Conservation (phyloP, 1,140 invertebrate genomes). For the Lepidurus couesii region DNA sequence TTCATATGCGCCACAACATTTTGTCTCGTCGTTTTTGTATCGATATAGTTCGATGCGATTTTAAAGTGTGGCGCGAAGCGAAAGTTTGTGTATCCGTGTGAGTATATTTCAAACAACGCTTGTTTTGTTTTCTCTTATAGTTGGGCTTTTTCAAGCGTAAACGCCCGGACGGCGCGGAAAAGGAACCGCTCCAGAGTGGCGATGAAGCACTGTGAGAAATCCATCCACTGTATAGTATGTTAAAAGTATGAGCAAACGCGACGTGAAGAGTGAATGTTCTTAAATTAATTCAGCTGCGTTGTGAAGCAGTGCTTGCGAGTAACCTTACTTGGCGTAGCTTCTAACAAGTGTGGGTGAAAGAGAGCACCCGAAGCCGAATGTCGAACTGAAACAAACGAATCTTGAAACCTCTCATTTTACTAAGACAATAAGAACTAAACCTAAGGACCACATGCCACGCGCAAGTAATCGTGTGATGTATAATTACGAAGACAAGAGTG, state of each 20-base stretch:
- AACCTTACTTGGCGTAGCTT: slow-evolving; percentile 11
- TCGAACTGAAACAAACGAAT: neutral
- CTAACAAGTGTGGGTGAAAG: neutral
- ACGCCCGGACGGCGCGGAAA: slow-evolving; percentile 60
- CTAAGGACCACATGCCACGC: neutral
- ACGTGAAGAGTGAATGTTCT: neutral
- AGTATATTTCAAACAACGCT: slow-evolving; percentile 28
- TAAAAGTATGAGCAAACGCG: neutral
- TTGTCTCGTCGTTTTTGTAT: neutral
- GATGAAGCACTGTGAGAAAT: slow-evolving; percentile 40
- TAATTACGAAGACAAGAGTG: neutral
- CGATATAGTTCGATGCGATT: slow-evolving; percentile 24
- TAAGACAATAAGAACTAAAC: neutral
- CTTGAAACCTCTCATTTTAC: neutral
- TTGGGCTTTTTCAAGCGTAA: slow-evolving; percentile 90
- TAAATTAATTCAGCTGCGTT: neutral
- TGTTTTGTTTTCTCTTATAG: slow-evolving; percentile 52
- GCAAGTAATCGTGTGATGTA: neutral
- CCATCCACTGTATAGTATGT: neutral
- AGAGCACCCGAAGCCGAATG: neutral
- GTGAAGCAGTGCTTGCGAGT: neutral
- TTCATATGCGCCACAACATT: neutral
- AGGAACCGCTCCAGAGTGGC: slow-evolving; percentile 60
- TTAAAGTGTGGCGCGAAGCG: slow-evolving; percentile 28
- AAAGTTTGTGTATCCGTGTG: neutral